Conservation (phyloP, 2,888 invertebrate genomes). For the Tenthredo amoena region DNA sequence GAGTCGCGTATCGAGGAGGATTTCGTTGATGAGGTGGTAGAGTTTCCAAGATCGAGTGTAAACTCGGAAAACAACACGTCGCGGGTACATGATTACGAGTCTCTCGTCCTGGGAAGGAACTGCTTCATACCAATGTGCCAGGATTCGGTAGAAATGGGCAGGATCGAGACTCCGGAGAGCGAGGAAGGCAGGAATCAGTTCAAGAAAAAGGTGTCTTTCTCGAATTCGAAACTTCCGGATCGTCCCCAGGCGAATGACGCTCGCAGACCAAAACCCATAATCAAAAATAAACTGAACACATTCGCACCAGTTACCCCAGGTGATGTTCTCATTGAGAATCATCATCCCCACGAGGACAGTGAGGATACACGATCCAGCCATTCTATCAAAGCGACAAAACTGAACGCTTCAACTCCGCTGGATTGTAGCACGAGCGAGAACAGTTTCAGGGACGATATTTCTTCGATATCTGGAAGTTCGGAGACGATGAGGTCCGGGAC, state of each 20-base stretch:
- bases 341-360: background rate
- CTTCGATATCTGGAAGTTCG: constrained; percentile 29
- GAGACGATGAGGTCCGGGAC: constrained; percentile 25
- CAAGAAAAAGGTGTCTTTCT: constrained; percentile 66
- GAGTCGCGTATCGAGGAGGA: constrained; percentile 54
- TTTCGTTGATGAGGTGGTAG: constrained; percentile 63
- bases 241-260: constrained; percentile 4
- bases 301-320: background rate
- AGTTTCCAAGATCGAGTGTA: constrained; percentile 62
- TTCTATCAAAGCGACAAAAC: background rate
- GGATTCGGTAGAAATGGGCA: background rate
- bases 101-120: constrained; percentile 62
- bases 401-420: constrained; percentile 19
- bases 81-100: constrained; percentile 63
- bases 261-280: constrained; percentile 33
- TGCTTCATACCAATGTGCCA: constrained; percentile 44
- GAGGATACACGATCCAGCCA: background rate
- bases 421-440: constrained; percentile 26
- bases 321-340: background rate
- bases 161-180: constrained; percentile 34
- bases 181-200: constrained; percentile 15
- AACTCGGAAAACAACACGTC: constrained; percentile 8
- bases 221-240: constrained; percentile 11
- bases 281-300: constrained; percentile 22
- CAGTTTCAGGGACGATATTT: constrained; percentile 38